phyloP scores from a whole-genome alignment of 2,797 vertebrate species.

The Cynodonichthys magdalenae region DNA sequence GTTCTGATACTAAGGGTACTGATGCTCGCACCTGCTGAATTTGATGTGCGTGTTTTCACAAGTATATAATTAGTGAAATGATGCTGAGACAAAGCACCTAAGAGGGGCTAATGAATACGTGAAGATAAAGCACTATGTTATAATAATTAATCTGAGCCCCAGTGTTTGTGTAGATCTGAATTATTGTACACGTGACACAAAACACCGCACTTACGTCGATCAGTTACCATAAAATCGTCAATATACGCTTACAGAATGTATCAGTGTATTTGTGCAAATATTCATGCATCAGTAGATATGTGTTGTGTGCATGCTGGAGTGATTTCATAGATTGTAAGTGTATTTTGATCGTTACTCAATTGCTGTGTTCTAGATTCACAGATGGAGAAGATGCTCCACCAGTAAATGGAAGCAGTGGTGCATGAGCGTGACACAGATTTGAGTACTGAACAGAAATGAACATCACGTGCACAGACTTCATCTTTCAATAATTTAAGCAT shows the following conservation, averaged over 20 bases:
- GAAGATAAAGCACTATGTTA: slow-evolving; percentile 9
- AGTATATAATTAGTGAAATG: too few species aligned
- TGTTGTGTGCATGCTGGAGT: slow-evolving; percentile 37
- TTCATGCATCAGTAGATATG: slow-evolving; percentile 40
- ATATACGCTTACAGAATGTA: slow-evolving; percentile 34
- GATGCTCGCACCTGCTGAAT: too few species aligned
- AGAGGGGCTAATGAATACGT: too few species aligned
- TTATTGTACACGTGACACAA: slow-evolving; percentile 40
- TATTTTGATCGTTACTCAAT: slow-evolving; percentile 80
- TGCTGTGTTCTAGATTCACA: slow-evolving; percentile 67
- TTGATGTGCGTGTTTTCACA: too few species aligned
- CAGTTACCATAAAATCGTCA: slow-evolving; percentile 44
- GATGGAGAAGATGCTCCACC: slow-evolving; percentile 60
- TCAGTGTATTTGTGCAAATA: slow-evolving; percentile 42
- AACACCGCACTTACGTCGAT: slow-evolving; percentile 50
- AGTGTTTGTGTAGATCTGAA: slow-evolving; percentile 13
- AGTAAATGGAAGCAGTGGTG: slow-evolving; percentile 70
- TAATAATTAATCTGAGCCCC: slow-evolving; percentile 5
- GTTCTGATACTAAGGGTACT: too few species aligned
- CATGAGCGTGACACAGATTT: slow-evolving; percentile 74
- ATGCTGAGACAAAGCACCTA: too few species aligned
- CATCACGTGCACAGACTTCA: slow-evolving; percentile 10
- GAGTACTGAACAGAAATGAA: slow-evolving; percentile 34
- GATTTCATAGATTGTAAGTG: slow-evolving; percentile 36
- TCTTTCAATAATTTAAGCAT: slow-evolving; percentile 55